Base-by-base conservation (phyloP, 2,797 vertebrate genomes). In the Trichosurus vulpecula region DNA sequence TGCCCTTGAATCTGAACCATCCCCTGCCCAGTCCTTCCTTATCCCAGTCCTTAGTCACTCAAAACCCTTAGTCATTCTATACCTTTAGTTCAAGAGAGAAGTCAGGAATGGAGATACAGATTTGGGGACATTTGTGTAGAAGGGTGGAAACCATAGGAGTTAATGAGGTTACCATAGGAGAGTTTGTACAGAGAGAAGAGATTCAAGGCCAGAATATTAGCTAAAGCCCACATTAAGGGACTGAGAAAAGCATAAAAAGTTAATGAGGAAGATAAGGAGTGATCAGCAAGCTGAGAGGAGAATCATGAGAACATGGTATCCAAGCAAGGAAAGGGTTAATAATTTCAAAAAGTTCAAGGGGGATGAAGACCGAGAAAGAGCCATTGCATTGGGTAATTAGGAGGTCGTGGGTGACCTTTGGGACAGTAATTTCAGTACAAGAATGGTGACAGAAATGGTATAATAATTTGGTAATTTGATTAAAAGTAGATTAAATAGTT, bases 401-500 rank as follows among this genome's bases (percentile, higher is more conserved):
- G n/a, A 81, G 19, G 66, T 81, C n/a, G 81, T 27, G 51, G 74
- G 9, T 87, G 31, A 87, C 22, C 41, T 87, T 29, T 87, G 74
- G 41, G 41, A 11, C 25, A 87, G 1, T 10, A 87, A 87, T 87
- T 87, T 87, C 10, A 87, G 10, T 87, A 27, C 25, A 87, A 9
- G 41, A 47, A 25, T 51, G 41, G 41, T 51, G 9, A 87, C 74
- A 87, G 74, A 87, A 87, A 87, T 51, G 22, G 87, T 87, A 27
- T 51, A 51, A 87, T 87, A 87, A 51, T 87, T 30, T 61, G 90
- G 90, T 27, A 95, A 10, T 92, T 94, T 57, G 52, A 96, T 91
- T 93, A 90, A 6, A 74, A 96, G 81, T 31, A 11, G n/a, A 91
- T 91, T 91, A 96, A 91, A 95, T 53, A 93, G 91, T 52, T 89